Evolutionary conservation across 2,888 invertebrate genomes (phyloP), one percentile per base, ranked within the genome.

Genomic region (Apodemia duryi): DNA sequence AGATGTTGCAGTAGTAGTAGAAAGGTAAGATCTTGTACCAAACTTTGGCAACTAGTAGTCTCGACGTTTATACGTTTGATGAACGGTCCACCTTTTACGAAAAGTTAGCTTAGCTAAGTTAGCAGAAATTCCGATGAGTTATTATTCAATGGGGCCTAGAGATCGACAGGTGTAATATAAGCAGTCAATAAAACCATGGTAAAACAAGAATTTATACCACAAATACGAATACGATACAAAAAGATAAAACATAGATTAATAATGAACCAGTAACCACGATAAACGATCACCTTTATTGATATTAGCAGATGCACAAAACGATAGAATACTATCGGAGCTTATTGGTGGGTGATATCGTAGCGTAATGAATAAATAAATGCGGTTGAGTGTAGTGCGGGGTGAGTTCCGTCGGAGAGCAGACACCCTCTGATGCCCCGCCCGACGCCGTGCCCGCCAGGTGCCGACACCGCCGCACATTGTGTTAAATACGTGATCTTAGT

Each of bases 301-400:
- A 38, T 63, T 28, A 63, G 38, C 38, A 52, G 49, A 21, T 54
- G 63, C 63, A 52, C 54, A 11, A 63, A 63, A 35, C 51, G 49
- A 63, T 63, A 32, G 54, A 54, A 63, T 54, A 63, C 52, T 21
- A 63, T 41, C 60, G 49, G 46, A 32, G 35, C 64, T 60, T 35
- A 64, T 61, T 64, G 49, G 49, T 49, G 61, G 46, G n/a, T 64
- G 62, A 41, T 51, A 63, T 43, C 65, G 57, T 65, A 65, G 67
- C 65, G 67, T 68, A 68, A 70, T 72, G 70, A 70, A 72, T 70
- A 70, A 72, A 70, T 68, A 69, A 69, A 63, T 68, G 70, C 69
- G 71, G 68, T 66, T 52, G 69, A 67, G 69, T 66, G 64, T 63
- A 63, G 51, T 61, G 65, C 62, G 65, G 49, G 52, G 63, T 57